Base-by-base conservation (phyloP, 1,140 invertebrate species). In the Antheraea mylitta region DNA sequence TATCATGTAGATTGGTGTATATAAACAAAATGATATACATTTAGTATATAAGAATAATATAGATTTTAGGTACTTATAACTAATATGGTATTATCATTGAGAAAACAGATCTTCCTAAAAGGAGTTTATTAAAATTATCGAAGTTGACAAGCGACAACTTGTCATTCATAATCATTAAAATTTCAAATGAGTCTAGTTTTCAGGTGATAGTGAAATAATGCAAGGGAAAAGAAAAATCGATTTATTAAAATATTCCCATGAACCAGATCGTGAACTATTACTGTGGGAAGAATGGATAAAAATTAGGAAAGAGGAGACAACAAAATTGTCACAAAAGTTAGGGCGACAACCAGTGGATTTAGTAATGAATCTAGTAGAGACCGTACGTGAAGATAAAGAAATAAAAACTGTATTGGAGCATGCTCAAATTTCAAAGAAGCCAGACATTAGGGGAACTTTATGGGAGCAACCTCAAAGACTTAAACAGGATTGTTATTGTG, bases 271-370 rank as follows among this genome's bases (percentile, higher is more conserved):
- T 38, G 86, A 89, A 68, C 63, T 90, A n/a, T 58, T 89, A 10
- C 36, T 79, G 11, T 92, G 90, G 90, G 85, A 90, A 67, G 86
- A 85, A 82, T 92, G 90, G 90, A 80, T 90, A 68, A 69, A 82
- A 74, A 86, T 89, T 38, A 79, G 90, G 73, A 81, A 83, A 73
- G 81, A 87, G 11, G 87, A 92, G 75, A 79, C 77, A 0, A 66
- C 66, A 11, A 62, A 78, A 45, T 70, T 92, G 59, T 77, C 78
- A 19, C 59, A 73, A 67, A 78, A 67, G 62, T 76, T 79, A 4
- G 58, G 72, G 3, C 73, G 83, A 67, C 71, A 72, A 42, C 83
- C 85, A 38, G 80, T 68, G 16, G 86, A 90, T 69, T 72, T 92
- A 42, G 69, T 76, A 5, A 92, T 92, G 88, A 90, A 92, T 68